A percentile compares a stretch with the other conserved stretches of the same genome.
Conservation (phyloP, 2,888 invertebrate genomes). For the Perizoma affinitatum region DNA sequence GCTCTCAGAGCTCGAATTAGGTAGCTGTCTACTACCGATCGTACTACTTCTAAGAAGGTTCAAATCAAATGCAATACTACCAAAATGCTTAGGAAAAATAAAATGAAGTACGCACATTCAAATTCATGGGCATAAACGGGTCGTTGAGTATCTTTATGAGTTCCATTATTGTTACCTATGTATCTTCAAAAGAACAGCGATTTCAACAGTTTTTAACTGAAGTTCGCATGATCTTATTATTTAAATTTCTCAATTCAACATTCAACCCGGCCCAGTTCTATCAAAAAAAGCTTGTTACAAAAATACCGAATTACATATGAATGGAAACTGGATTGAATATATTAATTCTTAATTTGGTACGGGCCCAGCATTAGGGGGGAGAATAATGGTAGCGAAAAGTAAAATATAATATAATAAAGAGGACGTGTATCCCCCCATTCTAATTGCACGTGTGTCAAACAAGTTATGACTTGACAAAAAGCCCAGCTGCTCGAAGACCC, state of each 20-base stretch:
- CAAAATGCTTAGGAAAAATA: too few species aligned
- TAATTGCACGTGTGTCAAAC: constrained; percentile 70
- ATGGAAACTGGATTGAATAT: constrained; percentile 81
- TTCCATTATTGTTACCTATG: constrained; percentile 19
- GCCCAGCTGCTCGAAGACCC: constrained; percentile 49
- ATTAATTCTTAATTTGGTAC: constrained; percentile 80
- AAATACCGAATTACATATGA: constrained; percentile 79
- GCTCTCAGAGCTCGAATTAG: too few species aligned
- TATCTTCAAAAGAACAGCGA: constrained; percentile 32
- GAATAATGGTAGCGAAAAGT: constrained; percentile 75
- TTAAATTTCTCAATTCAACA: constrained; percentile 76
- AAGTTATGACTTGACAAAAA: constrained; percentile 63
- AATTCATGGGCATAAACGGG: constrained; percentile 13
- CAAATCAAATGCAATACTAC: too few species aligned
- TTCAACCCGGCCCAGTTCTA: constrained; percentile 77
- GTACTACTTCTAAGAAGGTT: too few species aligned
- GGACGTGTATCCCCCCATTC: constrained; percentile 56
- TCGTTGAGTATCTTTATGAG: constrained; percentile 2
- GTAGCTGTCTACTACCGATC: too few species aligned
- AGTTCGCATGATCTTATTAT: constrained; percentile 70
- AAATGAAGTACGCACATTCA: neutral
- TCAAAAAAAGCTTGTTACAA: constrained; percentile 71
- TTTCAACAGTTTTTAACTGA: constrained; percentile 42
- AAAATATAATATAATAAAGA: constrained; percentile 55
- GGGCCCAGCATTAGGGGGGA: constrained; percentile 76